Percentiles rank a stretch among this genome's conserved stretches.
phyloP scores from a whole-genome alignment of 2,797 vertebrate species.

The Acanthurus leucopareius region DNA sequence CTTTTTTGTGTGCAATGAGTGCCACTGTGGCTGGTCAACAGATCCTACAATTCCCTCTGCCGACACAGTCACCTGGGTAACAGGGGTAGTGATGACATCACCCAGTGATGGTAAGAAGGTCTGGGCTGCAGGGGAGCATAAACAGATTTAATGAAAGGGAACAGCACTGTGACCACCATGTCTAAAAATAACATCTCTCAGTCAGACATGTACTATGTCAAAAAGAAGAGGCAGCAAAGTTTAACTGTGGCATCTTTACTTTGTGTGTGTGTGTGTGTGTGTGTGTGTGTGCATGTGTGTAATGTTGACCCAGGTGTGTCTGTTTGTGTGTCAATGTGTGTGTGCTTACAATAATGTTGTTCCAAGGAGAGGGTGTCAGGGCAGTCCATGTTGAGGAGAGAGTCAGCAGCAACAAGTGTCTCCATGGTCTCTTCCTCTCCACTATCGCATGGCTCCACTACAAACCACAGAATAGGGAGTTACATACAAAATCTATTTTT shows the following conservation, averaged over 20 bases:
- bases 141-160: constrained; percentile 67
- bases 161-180: constrained; percentile 37
- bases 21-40: constrained; percentile 88
- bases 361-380: constrained; percentile 88
- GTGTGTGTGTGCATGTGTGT: constrained; percentile 6
- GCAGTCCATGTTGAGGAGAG: constrained; percentile 95
- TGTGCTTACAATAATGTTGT: constrained; percentile 89
- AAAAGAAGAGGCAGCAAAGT: constrained; percentile 18
- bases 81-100: constrained; percentile 88
- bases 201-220: constrained; percentile 49
- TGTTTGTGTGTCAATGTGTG: constrained; percentile 8
- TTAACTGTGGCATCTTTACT: constrained; percentile 23
- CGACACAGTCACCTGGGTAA: constrained; percentile 92
- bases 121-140: constrained; percentile 84
- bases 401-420: constrained; percentile 94
- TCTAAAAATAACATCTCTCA: constrained; percentile 63
- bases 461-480: constrained; percentile 42
- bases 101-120: constrained; percentile 90
- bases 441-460: constrained; percentile 93
- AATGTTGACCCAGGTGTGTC: neutral
- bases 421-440: constrained; percentile 94
- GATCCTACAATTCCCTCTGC: constrained; percentile 91
- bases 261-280: constrained; percentile 8
- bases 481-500: constrained; percentile 8
- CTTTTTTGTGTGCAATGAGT: constrained; percentile 81